A percentile compares a stretch with the other conserved stretches of the same genome.
These are phyloP conservation scores for Sminthopsis crassicaudata DNA, from an alignment of 2,113 vertebrate genomes.

Conservation along the genomic window DNA sequence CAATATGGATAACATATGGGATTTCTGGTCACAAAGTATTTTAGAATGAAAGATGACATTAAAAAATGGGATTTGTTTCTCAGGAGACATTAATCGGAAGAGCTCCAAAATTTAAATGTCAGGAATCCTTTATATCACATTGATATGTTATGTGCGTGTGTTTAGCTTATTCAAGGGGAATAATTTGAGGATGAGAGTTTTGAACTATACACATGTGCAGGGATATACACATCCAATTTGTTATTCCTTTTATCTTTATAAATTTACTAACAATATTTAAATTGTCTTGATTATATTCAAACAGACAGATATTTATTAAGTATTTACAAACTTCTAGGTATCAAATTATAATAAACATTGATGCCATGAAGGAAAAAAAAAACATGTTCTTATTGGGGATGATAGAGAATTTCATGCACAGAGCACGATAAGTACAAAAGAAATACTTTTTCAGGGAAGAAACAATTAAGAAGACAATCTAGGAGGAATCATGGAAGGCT, in stretches of 20 bases:
- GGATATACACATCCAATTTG: not conserved
- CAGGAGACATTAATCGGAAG: not conserved
- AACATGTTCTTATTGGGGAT: not conserved
- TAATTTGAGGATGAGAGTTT: not conserved
- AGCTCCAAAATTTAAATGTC: not conserved
- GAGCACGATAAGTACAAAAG: not conserved
- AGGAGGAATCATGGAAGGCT: not conserved
- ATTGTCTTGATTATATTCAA: not conserved
- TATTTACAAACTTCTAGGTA: not conserved
- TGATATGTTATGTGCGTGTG: not conserved
- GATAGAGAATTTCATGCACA: not conserved
- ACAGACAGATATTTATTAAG: not conserved
- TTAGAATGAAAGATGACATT: not conserved
- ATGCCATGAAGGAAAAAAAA: not conserved
- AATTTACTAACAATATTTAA: not conserved
- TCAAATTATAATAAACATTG: not conserved
- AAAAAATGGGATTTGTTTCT: not conserved
- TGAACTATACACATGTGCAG: not conserved
- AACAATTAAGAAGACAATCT: not conserved
- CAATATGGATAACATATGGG: not conserved
- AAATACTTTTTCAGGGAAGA: not conserved
- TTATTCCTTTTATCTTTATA: not conserved
- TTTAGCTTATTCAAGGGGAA: not conserved
- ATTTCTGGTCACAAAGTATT: conserved; percentile 14
- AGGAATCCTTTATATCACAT: conserved; percentile 5